Conservation (phyloP, 64 coral and sea anemone species). For the Acropora tenuis region DNA sequence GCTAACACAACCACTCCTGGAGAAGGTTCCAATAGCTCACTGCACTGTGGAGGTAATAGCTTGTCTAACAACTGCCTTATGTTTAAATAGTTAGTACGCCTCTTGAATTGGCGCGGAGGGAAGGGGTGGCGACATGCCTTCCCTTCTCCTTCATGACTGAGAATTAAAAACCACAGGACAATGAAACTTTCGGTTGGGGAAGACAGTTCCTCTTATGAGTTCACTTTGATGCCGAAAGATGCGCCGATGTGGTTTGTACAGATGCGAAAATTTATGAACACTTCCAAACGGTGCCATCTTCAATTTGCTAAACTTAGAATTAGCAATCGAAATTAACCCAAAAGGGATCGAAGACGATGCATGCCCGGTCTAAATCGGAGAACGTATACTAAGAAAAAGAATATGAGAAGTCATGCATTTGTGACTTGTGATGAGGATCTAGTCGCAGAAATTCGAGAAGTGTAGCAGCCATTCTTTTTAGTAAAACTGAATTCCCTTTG, state of each 20-base stretch:
- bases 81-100: not conserved
- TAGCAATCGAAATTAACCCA: too few species aligned
- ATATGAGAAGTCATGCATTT: not conserved
- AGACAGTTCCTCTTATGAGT: not conserved
- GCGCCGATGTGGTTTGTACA: not conserved
- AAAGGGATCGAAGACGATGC: not conserved
- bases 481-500: not conserved
- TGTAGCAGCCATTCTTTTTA: not conserved
- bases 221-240: not conserved
- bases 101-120: not conserved
- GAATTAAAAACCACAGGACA: not conserved
- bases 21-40: conserved; percentile 20
- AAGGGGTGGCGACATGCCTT: not conserved
- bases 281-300: not conserved
- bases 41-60: conserved; percentile 41
- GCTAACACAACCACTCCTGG: conserved; percentile 18
- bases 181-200: not conserved
- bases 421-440: conserved; percentile 1
- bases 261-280: not conserved
- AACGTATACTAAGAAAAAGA: not conserved
- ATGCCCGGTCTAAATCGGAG: not conserved
- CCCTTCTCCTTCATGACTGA: not conserved
- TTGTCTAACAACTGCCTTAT: not conserved
- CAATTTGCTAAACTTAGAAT: too few species aligned
- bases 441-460: not conserved